Evolutionary conservation across 2,113 vertebrate species (phyloP), one percentile per base, ranked within the genome.

Genomic region (Astur gentilis): DNA sequence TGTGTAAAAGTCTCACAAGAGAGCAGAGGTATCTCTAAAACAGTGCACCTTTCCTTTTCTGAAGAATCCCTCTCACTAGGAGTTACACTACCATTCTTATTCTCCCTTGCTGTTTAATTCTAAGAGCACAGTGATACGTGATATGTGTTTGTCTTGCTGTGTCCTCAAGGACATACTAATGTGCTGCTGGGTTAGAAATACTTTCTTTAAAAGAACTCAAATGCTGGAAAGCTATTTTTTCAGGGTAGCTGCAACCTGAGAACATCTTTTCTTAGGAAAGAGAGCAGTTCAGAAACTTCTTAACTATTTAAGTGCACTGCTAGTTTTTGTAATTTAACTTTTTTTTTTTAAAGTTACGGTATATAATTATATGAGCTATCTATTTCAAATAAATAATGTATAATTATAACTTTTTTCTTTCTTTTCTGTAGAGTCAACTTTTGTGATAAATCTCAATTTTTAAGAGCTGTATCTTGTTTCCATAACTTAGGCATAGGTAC

Each of bases 141-240:
- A 91, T 69, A 40, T 21, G 40, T 45, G 52, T 80, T 94, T 90
- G 87, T 95, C 84, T 95, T 95, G 60, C 79, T 75, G 62, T 91
- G 78, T 95, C 94, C 94, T 95, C 67, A 52, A 95, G 93, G 96
- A 93, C 84, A 36, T 71, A 36, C 75, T 94, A 87, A 94, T 93
- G 89, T 97, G 93, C 94, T 95, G 78, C 96, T 94, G 83, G 69
- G 78, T 54, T 95, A 75, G 91, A 90, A 95, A 93, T 91, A 58
- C 70, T 82, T 80, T 80, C 81, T 95, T 95, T 93, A 90, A 77
- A 96, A 94, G 91, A 93, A 86, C 82, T 94, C 45, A 83, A 40
- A 67, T 3, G 16, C 50, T 97, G 91, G 78, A 85, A 95, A 73
- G 73, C 38, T 78, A 1, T 91, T 93, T 95, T 87, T 95, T 72